Percentiles rank a stretch among this genome's conserved stretches.
phyloP scores from a whole-genome alignment of 1,140 invertebrate species.

The Drosophila sulfurigaster region DNA sequence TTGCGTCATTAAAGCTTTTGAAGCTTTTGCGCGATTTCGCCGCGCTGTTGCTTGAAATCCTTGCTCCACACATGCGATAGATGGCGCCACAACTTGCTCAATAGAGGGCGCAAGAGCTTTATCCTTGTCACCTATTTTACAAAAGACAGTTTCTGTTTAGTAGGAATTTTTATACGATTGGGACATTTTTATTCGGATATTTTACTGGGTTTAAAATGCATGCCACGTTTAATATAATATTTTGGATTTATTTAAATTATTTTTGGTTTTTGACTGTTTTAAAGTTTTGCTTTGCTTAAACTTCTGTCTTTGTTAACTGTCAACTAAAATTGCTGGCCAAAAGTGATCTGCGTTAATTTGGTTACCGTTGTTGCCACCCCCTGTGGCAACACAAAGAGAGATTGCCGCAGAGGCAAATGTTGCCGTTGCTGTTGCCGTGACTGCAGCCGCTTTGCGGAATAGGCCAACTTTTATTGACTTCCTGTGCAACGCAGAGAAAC shows the following conservation, averaged over 20 bases:
- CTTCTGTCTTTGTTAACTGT: not conserved
- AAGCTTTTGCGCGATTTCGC: not conserved
- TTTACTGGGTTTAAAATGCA: too few relatives aligned
- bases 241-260: too few relatives aligned
- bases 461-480: conserved; percentile 79
- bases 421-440: not conserved
- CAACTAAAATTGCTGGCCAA: not conserved
- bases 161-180: too few relatives aligned
- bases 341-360: conserved; percentile 53
- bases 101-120: not conserved
- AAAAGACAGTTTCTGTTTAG: too few relatives aligned
- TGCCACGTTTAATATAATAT: too few relatives aligned
- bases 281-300: not conserved
- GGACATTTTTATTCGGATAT: too few relatives aligned
- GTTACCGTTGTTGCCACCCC: conserved; percentile 23
- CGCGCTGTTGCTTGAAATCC: not conserved
- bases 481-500: conserved; percentile 42
- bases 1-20: conserved; percentile 46
- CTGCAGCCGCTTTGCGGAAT: conserved; percentile 49
- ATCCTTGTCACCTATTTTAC: too few relatives aligned
- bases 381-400: conserved; percentile 7
- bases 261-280: too few relatives aligned
- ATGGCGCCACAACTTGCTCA: conserved; percentile 17
- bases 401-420: conserved; percentile 1
- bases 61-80: conserved; percentile 5